Conservation (phyloP, 2,888 invertebrate genomes). For the Coleophora flavipennella region DNA sequence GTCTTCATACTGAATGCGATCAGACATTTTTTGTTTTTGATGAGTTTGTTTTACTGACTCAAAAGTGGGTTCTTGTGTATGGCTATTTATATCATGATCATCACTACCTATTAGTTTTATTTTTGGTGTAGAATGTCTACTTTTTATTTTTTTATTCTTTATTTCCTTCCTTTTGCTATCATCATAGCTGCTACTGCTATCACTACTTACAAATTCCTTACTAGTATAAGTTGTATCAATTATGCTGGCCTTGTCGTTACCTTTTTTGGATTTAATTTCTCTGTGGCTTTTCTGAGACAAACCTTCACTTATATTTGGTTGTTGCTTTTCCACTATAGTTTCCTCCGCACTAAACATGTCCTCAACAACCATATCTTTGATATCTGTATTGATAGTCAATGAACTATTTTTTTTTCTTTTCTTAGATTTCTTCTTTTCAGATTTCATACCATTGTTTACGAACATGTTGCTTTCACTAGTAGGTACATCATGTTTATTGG, state of each 20-base stretch:
- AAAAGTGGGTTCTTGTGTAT: slow-evolving; percentile 5
- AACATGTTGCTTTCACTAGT: too few species aligned
- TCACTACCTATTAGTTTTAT: background rate
- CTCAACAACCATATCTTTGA: slow-evolving; percentile 2
- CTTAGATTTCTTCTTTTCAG: slow-evolving; percentile 8
- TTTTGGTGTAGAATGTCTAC: background rate
- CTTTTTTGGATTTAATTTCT: background rate
- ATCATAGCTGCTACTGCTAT: background rate
- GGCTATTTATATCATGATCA: background rate
- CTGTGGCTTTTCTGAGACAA: too few species aligned
- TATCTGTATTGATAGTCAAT: background rate
- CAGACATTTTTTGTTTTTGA: slow-evolving; percentile 27
- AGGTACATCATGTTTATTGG: background rate
- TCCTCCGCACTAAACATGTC: slow-evolving; percentile 15
- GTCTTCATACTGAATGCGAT: slow-evolving; percentile 27
- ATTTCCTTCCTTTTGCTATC: background rate
- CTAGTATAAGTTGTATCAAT: background rate
- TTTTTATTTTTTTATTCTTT: too few species aligned
- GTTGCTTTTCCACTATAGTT: slow-evolving; percentile 9
- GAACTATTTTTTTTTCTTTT: slow-evolving; percentile 16
- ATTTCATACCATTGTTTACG: slow-evolving; percentile 1
- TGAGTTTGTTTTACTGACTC: too few species aligned
- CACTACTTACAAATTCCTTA: slow-evolving; percentile 1
- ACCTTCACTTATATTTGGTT: too few species aligned
- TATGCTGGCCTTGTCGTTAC: background rate